Evolutionary conservation across 2,113 vertebrate species (phyloP).

Genomic region (Puffinus mauretanicus): DNA sequence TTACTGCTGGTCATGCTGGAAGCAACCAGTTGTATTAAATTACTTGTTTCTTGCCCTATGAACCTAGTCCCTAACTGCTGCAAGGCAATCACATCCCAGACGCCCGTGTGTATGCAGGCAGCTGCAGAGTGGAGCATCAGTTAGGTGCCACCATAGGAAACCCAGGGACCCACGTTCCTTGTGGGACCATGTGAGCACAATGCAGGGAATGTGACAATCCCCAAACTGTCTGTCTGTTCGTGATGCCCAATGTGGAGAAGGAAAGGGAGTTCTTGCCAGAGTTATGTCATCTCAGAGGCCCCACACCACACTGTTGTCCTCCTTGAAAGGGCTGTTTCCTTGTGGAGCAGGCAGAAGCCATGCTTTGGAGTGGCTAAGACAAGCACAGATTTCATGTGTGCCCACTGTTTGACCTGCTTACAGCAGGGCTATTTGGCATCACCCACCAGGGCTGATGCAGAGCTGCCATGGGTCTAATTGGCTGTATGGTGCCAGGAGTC

Average conservation of each 20-base stretch:
- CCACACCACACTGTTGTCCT: not conserved
- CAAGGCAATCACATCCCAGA: not conserved
- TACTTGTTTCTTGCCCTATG: not conserved
- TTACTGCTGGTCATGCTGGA: not conserved
- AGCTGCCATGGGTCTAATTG: not conserved
- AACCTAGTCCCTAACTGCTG: not conserved
- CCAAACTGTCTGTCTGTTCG: not conserved
- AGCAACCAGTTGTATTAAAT: not conserved
- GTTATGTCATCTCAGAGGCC: not conserved
- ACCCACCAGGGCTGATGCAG: not conserved
- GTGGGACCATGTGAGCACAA: not conserved
- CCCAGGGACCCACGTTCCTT: not conserved
- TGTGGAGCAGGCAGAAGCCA: not conserved
- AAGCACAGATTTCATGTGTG: not conserved
- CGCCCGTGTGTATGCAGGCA: not conserved
- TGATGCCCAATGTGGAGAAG: not conserved
- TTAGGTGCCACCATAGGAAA: not conserved
- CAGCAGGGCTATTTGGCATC: not conserved
- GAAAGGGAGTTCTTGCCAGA: not conserved
- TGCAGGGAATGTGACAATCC: not conserved
- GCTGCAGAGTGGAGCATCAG: not conserved
- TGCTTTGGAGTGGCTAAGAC: not conserved
- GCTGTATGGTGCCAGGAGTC: not conserved
- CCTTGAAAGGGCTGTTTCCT: not conserved
- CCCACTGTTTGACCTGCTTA: not conserved